Base-by-base conservation (phyloP, 2,113 vertebrate genomes). In the Tupaia tana region DNA sequence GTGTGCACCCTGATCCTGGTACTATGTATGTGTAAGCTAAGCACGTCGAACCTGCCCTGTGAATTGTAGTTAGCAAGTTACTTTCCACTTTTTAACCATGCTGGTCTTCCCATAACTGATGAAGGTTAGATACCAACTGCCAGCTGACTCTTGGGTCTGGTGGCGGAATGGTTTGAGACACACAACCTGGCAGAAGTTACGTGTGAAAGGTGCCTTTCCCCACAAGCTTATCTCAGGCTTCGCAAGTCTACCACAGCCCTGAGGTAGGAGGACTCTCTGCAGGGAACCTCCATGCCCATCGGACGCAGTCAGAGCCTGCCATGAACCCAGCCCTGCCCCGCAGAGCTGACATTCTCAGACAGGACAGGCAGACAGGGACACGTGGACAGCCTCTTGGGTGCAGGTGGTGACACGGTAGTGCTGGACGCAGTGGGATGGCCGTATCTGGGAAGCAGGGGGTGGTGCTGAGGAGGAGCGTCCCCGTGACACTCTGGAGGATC, bases 291-390 rank as follows among this genome's bases (percentile, higher is more conserved):
- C 14, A 3, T 34, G 63, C 43, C 63, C 18, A 2, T 20, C 7
- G 0, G 18, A 13, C 15, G 3, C 0, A 6, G 54, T 31, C 29
- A 4, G 67, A 86, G 15, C 8, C 4, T 59, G 18, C 67, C 25
- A 59, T 75, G 74, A 67, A 20, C n/a, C 24, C 0, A 0, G 61
- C 19, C 52, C 63, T 52, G 18, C n/a, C 22, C 18, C 0, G 0
- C 1, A n/a, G 59, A 12, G 6, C 43, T 3, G 9, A 12, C 2
- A 2, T 3, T 31, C 8, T 52, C 15, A 6, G 3, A 2, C 67
- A 59, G 80, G 29, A n/a, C 0, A 6, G 56, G 25, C 31, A 0
- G 25, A 13, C 10, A 2, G 56, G 5, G 14, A 13, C 22, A 22
- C 4, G 4, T 3, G 31, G 25, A 43, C 20, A 13, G 31, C 20